Conservation (phyloP, 2,888 invertebrate genomes). For the Halocaridina rubra region DNA sequence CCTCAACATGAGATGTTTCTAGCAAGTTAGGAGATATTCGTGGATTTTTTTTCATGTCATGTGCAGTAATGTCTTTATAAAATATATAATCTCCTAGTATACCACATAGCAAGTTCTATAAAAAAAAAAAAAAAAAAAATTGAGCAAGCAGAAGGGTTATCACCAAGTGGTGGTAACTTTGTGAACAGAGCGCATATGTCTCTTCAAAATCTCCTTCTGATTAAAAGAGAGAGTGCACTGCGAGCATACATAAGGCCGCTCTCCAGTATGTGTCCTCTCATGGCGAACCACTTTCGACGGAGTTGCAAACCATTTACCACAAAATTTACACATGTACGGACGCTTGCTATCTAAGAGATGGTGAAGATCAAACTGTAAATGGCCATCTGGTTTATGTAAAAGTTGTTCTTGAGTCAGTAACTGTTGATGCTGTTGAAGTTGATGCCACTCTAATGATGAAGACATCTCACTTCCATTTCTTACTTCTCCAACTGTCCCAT, state of each 20-base stretch:
- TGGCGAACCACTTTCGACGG: constrained; percentile 58
- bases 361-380: constrained; percentile 19
- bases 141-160: too few relatives aligned
- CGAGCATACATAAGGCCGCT: constrained; percentile 53
- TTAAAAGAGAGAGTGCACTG: constrained; percentile 51
- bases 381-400: not conserved
- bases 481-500: constrained; percentile 26
- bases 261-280: constrained; percentile 59
- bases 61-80: too few relatives aligned
- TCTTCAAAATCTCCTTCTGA: constrained; percentile 52
- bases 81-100: too few relatives aligned
- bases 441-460: constrained; percentile 1
- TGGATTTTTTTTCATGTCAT: too few relatives aligned
- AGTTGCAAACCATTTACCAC: constrained; percentile 56
- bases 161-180: constrained; percentile 41
- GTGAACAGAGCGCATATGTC: constrained; percentile 53
- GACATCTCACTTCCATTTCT: constrained; percentile 32
- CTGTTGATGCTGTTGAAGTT: constrained; percentile 25
- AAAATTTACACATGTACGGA: constrained; percentile 47
- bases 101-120: too few relatives aligned
- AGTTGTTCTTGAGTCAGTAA: constrained; percentile 27
- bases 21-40: too few relatives aligned
- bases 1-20: too few relatives aligned
- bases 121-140: too few relatives aligned
- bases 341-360: constrained; percentile 24